These are phyloP conservation scores for Xiphophorus maculatus DNA, from an alignment of 2,113 vertebrate species.

Conservation along the genomic window DNA sequence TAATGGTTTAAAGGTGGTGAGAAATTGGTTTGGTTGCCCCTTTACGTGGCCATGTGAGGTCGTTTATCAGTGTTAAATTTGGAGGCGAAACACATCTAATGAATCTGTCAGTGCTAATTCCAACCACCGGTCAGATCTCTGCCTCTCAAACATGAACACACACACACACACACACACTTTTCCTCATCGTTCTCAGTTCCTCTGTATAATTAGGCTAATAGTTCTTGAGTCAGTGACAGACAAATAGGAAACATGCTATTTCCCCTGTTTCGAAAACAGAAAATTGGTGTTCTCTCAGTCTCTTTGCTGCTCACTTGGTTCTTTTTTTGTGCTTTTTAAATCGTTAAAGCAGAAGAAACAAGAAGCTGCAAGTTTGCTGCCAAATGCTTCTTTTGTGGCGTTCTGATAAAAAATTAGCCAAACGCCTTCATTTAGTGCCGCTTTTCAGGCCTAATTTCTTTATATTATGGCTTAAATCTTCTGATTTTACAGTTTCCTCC, in stretches of 20 bases:
- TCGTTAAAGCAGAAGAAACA: conserved; percentile 19
- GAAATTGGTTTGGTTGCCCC: not conserved
- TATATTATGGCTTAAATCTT: conserved; percentile 25
- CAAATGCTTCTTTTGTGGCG: conserved; percentile 12
- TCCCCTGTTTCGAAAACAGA: conserved; percentile 43
- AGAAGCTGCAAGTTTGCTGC: conserved; percentile 21
- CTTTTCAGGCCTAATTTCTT: conserved; percentile 25
- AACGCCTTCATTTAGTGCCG: conserved; percentile 31
- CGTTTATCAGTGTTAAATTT: not conserved
- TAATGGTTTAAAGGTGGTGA: not conserved
- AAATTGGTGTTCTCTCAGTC: conserved; percentile 55
- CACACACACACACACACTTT: conserved; percentile 2
- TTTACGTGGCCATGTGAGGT: not conserved
- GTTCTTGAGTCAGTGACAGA: conserved; percentile 73
- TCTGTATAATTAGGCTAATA: conserved; percentile 74
- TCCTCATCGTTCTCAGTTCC: conserved; percentile 39
- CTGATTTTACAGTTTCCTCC: not conserved
- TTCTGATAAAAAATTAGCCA: conserved; percentile 29
- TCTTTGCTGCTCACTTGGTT: conserved; percentile 36
- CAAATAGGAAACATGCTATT: conserved; percentile 68
- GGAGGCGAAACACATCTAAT: not conserved
- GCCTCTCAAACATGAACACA: not conserved
- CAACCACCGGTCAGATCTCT: not conserved
- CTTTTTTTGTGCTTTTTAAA: conserved; percentile 9
- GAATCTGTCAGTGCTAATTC: not conserved